Evolutionary conservation across 1,140 invertebrate species (phyloP).

Genomic region (Fragariocoptes setiger): DNA sequence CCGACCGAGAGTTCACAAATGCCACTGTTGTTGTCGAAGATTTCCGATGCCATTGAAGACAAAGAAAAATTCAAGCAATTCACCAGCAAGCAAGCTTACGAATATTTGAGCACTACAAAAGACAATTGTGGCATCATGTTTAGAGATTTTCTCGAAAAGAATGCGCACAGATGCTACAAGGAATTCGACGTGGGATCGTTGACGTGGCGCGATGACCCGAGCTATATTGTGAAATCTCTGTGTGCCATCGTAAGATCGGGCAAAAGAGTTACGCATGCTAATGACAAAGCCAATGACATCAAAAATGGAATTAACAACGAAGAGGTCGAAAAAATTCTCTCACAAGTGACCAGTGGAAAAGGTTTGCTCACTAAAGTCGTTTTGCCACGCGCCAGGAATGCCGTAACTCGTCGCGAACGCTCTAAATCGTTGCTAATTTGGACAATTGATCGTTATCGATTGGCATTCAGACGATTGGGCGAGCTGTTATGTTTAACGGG

Average conservation of each 20-base stretch:
- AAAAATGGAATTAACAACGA: not conserved
- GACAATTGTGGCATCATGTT: constrained; percentile 21
- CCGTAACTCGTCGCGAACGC: constrained; percentile 19
- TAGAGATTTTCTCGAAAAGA: constrained; percentile 27
- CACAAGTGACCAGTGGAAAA: not conserved
- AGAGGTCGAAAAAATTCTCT: not conserved
- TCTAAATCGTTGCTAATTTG: constrained; percentile 12
- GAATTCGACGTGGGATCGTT: constrained; percentile 35
- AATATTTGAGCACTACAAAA: not conserved
- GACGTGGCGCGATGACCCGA: constrained; percentile 30
- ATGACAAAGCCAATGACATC: constrained; percentile 1
- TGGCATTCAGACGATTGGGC: constrained; percentile 25
- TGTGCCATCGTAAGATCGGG: too few species aligned
- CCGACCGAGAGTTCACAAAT: constrained; percentile 3
- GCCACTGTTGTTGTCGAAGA: constrained; percentile 1
- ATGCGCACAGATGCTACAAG: constrained; percentile 36
- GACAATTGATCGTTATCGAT: constrained; percentile 25
- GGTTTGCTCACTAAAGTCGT: constrained; percentile 18
- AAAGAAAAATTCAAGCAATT: not conserved
- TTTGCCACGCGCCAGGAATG: constrained; percentile 24
- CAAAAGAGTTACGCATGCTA: constrained; percentile 14
- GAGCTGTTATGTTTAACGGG: constrained; percentile 25
- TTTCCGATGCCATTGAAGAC: constrained; percentile 3
- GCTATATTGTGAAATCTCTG: constrained; percentile 26
- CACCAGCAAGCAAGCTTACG: constrained; percentile 1